These are phyloP conservation scores for Oostethus manadensis DNA, from an alignment of 2,113 vertebrate species.

Conservation along the genomic window DNA sequence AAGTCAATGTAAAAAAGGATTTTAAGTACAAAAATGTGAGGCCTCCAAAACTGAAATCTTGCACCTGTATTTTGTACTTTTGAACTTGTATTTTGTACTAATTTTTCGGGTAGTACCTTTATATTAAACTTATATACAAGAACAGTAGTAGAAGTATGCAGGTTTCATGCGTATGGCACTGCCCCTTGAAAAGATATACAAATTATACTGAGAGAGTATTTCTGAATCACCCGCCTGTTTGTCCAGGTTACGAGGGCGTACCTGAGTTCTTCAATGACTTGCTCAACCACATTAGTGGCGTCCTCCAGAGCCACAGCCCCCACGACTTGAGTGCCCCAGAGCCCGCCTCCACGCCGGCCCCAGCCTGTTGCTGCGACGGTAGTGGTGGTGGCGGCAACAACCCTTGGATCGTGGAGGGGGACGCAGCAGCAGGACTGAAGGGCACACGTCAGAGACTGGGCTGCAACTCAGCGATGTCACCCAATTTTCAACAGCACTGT, in stretches of 20 bases:
- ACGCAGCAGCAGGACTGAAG: conserved; percentile 70
- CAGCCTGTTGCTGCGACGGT: conserved; percentile 39
- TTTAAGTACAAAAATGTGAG: no score
- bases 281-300: conserved; percentile 87
- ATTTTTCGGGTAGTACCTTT: no score
- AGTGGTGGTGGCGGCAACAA: conserved; percentile 21
- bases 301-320: conserved; percentile 81
- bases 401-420: conserved; percentile 81
- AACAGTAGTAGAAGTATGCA: no score
- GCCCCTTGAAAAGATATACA: no score
- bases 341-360: conserved; percentile 57
- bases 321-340: conserved; percentile 65
- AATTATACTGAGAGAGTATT: no score
- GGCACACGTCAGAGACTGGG: conserved; percentile 91
- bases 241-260: conserved; percentile 91
- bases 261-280: conserved; percentile 93
- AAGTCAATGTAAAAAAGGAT: no score
- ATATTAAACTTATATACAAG: no score
- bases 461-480: conserved; percentile 86
- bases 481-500: conserved; percentile 98
- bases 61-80: no score
- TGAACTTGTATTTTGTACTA: no score
- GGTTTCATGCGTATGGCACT: no score
- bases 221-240: background rate
- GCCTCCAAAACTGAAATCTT: no score